Percentiles rank a stretch among this genome's conserved stretches.
Conservation (phyloP, 2,888 invertebrate genomes). For the Sturmia bella region DNA sequence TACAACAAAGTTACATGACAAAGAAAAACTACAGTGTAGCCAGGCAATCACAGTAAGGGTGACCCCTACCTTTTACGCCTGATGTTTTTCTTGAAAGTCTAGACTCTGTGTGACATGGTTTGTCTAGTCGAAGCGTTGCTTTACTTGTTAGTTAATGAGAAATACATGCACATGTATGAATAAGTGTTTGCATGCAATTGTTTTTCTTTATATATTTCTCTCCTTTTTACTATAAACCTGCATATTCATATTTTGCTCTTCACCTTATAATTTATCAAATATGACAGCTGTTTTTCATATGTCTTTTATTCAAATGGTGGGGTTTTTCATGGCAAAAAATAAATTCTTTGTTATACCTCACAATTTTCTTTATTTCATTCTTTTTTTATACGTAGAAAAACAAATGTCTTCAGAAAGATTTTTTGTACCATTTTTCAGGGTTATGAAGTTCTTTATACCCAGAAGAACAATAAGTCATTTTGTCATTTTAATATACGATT, state of each 20-base stretch:
- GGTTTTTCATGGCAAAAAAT: not conserved
- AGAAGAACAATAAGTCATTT: slow-evolving; percentile 35
- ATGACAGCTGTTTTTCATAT: slow-evolving; percentile 44
- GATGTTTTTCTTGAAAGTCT: too few relatives aligned
- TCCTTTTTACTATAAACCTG: not conserved
- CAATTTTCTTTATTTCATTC: not conserved
- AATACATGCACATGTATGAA: too few relatives aligned
- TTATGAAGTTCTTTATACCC: slow-evolving; percentile 23
- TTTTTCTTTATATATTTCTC: not conserved
- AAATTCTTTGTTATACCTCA: not conserved
- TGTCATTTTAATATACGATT: slow-evolving; percentile 22
- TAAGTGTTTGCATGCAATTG: too few relatives aligned
- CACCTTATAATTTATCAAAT: slow-evolving; percentile 57
- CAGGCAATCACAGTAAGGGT: too few relatives aligned
- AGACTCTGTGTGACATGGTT: too few relatives aligned
- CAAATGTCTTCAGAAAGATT: not conserved
- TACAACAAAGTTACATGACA: too few relatives aligned
- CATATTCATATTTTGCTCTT: not conserved
- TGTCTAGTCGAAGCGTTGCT: too few relatives aligned
- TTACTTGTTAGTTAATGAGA: too few relatives aligned
- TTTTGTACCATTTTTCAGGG: not conserved
- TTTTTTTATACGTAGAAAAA: not conserved
- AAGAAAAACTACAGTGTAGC: too few relatives aligned
- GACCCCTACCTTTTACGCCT: too few relatives aligned
- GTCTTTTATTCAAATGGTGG: not conserved